phyloP scores from a whole-genome alignment of 2,797 vertebrate genomes.

The Apogon hyalosoma region DNA sequence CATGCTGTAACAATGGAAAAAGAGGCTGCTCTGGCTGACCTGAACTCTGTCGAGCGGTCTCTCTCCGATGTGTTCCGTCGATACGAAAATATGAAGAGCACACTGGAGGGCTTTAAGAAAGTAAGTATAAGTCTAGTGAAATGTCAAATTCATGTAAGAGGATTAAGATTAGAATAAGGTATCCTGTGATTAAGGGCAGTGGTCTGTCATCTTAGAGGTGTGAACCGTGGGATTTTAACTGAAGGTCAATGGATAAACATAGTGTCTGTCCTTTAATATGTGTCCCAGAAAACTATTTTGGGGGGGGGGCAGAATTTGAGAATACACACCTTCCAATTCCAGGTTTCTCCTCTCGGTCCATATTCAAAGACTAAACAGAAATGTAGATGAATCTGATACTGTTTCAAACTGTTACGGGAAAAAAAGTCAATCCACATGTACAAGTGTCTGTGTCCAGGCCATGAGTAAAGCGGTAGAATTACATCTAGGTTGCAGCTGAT shows the following conservation, averaged over 20 bases:
- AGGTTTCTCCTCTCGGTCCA: too few relatives aligned
- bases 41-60: constrained; percentile 96
- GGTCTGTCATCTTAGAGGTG: constrained; percentile 1
- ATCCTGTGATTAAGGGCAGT: constrained; percentile 31
- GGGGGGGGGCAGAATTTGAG: too few relatives aligned
- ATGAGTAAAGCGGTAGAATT: too few relatives aligned
- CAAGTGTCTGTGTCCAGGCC: too few relatives aligned
- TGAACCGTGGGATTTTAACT: constrained; percentile 7
- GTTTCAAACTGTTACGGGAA: too few relatives aligned
- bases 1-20: constrained; percentile 90
- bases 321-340: too few relatives aligned
- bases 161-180: constrained; percentile 33
- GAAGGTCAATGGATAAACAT: constrained; percentile 13
- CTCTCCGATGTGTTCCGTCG: constrained; percentile 95
- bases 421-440: too few relatives aligned
- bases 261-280: too few relatives aligned
- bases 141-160: constrained; percentile 13
- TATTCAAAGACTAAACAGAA: too few relatives aligned
- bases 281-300: too few relatives aligned
- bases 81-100: constrained; percentile 95
- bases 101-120: constrained; percentile 97
- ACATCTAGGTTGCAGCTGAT: too few relatives aligned
- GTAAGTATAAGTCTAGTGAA: constrained; percentile 70
- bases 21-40: constrained; percentile 92
- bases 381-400: too few relatives aligned